A percentile compares a stretch with the other conserved stretches of the same genome.
Conservation (phyloP, 2,888 invertebrate genomes). For the Neoaliturus tenellus region DNA sequence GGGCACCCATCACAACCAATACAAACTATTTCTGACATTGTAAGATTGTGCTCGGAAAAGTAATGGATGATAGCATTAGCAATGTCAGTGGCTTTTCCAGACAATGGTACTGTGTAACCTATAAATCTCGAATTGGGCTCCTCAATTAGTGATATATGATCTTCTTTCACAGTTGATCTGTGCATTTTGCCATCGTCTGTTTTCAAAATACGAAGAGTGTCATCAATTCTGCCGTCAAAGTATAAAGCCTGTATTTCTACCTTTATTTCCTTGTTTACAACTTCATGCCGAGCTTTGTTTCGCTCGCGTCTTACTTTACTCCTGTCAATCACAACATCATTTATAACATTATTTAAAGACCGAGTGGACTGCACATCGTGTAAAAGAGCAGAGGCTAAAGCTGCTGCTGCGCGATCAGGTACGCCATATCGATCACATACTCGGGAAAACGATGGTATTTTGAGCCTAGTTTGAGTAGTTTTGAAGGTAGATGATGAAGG, state of each 20-base stretch:
- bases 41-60: conserved; percentile 61
- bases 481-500: too few species aligned
- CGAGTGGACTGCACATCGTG: background rate
- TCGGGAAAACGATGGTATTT: too few species aligned
- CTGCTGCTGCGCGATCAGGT: too few species aligned
- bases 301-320: background rate
- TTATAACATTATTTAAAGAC: background rate
- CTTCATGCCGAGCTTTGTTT: background rate
- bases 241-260: background rate
- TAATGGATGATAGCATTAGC: background rate
- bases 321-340: background rate
- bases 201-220: background rate
- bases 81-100: background rate
- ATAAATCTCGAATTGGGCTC: background rate
- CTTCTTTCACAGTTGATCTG: background rate
- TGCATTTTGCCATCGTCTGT: background rate
- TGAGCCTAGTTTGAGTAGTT: too few species aligned
- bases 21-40: conserved; percentile 40
- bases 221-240: background rate
- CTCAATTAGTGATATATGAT: background rate
- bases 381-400: background rate
- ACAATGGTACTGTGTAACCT: background rate
- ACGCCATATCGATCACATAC: too few species aligned
- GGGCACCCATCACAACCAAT: conserved; percentile 59
- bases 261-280: background rate